Conservation (phyloP, 2,888 invertebrate genomes). For the Ferdinandea cuprea region DNA sequence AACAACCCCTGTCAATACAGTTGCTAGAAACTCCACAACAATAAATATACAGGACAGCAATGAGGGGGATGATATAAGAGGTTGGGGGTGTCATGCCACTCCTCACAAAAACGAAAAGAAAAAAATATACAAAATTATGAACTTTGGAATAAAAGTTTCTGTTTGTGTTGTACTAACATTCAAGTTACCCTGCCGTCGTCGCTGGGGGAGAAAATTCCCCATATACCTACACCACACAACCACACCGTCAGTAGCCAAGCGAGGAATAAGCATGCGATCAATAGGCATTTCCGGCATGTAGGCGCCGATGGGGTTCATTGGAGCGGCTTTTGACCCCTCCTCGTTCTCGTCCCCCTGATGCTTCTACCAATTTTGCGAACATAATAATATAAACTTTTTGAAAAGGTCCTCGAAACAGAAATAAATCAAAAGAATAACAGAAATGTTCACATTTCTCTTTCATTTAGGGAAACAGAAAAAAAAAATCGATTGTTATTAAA, state of each 20-base stretch:
- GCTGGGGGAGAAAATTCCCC: background rate
- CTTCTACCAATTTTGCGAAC: background rate
- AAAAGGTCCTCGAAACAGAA: constrained; percentile 7
- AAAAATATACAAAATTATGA: constrained; percentile 13
- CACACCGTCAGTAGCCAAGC: background rate
- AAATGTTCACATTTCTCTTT: constrained; percentile 20
- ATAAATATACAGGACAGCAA: constrained; percentile 8
- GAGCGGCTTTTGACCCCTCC: background rate
- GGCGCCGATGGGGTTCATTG: constrained; percentile 20
- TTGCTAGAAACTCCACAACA: constrained; percentile 8
- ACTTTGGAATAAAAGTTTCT: constrained; percentile 14
- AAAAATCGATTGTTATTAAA: constrained; percentile 41
- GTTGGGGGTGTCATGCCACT: no score
- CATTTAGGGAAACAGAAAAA: background rate
- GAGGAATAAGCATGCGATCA: constrained; percentile 14
- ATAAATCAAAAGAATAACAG: constrained; percentile 15
- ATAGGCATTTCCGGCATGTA: constrained; percentile 32
- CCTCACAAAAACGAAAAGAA: no score
- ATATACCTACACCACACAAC: no score
- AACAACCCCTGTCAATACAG: constrained; percentile 7
- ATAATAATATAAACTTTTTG: constrained; percentile 33
- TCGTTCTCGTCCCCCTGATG: no score
- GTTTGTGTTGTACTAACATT: no score
- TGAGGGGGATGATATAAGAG: background rate
- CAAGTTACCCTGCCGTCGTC: no score